Evolutionary conservation across 2,888 invertebrate genomes (phyloP).

Genomic region (Harpalus rufipes): DNA sequence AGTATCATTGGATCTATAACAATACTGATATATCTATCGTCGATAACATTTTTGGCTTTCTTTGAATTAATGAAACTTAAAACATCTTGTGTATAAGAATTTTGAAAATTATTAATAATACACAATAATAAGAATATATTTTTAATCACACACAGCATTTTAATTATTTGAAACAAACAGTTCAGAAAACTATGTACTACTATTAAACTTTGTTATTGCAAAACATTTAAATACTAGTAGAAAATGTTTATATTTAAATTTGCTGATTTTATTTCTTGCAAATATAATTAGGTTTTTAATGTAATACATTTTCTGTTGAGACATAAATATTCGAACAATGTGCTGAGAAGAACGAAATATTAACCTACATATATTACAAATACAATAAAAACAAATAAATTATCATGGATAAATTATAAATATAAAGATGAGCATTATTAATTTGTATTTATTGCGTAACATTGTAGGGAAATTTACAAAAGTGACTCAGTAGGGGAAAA

Average conservation of each 20-base stretch:
- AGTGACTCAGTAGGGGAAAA: not conserved
- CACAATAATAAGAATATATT: conserved; percentile 5
- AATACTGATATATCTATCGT: conserved; percentile 86
- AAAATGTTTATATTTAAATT: not conserved
- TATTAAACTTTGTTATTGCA: not conserved
- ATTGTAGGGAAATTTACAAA: conserved; percentile 19
- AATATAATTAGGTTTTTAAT: not conserved
- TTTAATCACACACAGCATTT: not conserved
- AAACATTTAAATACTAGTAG: conserved; percentile 11
- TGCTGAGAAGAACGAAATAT: not conserved
- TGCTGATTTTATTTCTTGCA: not conserved
- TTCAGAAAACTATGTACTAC: not conserved
- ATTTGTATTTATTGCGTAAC: not conserved
- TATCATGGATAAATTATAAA: not conserved
- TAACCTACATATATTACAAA: not conserved
- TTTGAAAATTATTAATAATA: conserved; percentile 48
- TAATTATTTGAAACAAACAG: not conserved
- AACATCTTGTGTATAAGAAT: conserved; percentile 77
- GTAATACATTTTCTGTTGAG: not conserved
- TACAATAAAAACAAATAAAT: not conserved
- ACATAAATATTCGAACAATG: not conserved
- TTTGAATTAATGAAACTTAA: conserved; percentile 81
- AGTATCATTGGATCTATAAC: conserved; percentile 85
- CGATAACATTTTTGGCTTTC: conserved; percentile 82
- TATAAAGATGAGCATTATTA: not conserved